Percentiles rank a stretch among this genome's conserved stretches.
phyloP scores from a whole-genome alignment of 2,113 vertebrate genomes.

The Zapus hudsonius region DNA sequence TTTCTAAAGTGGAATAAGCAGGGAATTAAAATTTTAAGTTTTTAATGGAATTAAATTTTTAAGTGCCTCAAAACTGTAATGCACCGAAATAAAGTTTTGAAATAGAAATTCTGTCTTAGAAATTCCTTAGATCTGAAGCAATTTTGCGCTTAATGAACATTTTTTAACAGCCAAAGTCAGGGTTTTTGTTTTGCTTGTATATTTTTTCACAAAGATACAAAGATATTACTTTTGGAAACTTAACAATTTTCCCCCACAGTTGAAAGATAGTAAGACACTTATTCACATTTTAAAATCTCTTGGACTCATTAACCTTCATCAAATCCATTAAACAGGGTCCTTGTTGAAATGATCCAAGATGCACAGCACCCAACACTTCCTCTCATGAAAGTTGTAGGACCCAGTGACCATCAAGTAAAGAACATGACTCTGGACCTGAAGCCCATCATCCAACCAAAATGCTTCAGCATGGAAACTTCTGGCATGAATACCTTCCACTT shows the following conservation, averaged over 20 bases:
- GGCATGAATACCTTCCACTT: neutral
- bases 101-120: neutral
- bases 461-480: neutral
- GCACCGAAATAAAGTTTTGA: neutral
- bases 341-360: neutral
- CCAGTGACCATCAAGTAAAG: neutral
- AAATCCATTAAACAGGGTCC: neutral
- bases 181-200: neutral
- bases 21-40: no score
- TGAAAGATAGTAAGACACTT: no score
- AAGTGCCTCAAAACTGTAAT: neutral
- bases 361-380: neutral
- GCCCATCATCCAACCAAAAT: neutral
- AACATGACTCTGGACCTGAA: no score
- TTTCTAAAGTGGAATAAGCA: neutral
- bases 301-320: slow-evolving; percentile 13
- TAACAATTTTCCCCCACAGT: neutral
- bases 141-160: neutral
- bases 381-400: neutral
- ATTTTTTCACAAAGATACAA: neutral
- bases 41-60: neutral
- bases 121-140: neutral
- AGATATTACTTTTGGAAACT: neutral
- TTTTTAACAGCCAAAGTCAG: neutral
- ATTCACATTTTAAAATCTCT: neutral